These are phyloP conservation scores for Cephalopachus bancanus DNA, from an alignment of 2,797 vertebrate genomes.

Conservation along the genomic window DNA sequence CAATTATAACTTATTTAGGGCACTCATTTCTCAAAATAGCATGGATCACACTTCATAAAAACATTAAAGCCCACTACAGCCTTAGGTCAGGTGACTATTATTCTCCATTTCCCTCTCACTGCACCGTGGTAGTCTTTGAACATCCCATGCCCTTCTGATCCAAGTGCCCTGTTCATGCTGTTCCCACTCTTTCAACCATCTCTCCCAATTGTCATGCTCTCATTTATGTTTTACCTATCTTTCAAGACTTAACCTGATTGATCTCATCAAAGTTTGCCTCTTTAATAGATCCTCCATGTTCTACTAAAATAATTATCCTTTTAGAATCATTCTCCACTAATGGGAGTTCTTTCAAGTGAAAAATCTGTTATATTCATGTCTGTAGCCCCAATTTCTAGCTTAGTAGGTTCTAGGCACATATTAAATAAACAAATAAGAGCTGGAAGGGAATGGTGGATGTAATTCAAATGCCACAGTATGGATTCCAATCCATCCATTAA, in stretches of 20 bases:
- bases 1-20: not conserved
- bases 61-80: not conserved
- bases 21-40: not conserved
- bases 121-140: not conserved
- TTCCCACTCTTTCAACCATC: not conserved
- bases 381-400: not conserved
- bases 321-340: not conserved
- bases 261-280: not conserved
- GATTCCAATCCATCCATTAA: not conserved
- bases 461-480: not conserved
- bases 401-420: not conserved
- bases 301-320: not conserved
- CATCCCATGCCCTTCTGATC: not conserved
- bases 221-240: not conserved
- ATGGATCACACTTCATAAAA: constrained; percentile 40
- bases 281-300: constrained; percentile 1
- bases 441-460: not conserved
- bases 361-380: not conserved
- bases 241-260: not conserved
- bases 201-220: not conserved
- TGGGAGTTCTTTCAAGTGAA: not conserved
- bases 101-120: not conserved
- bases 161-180: not conserved
- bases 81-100: not conserved
- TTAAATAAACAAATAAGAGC: not conserved